phyloP scores from a whole-genome alignment of 1,140 invertebrate genomes.

The Mercenaria mercenaria region DNA sequence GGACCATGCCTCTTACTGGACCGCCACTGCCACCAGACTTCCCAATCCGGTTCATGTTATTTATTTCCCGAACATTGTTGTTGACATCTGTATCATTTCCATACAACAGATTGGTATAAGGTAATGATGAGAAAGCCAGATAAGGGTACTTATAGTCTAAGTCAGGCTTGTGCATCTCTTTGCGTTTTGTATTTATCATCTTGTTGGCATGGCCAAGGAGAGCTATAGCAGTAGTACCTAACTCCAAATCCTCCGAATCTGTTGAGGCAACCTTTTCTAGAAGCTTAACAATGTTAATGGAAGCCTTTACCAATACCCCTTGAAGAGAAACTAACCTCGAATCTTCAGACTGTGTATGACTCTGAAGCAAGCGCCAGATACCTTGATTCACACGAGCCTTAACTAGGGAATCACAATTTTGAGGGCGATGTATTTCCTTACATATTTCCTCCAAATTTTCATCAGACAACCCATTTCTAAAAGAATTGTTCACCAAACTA shows the following conservation, averaged over 20 bases:
- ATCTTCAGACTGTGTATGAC: slow-evolving; percentile 23
- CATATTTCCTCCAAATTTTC: slow-evolving; percentile 6
- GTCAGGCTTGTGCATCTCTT: too few species aligned
- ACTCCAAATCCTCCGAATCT: slow-evolving; percentile 1
- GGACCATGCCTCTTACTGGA: too few species aligned
- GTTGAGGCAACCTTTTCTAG: too few species aligned
- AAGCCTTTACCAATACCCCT: slow-evolving; percentile 18
- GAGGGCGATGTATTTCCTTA: slow-evolving; percentile 27
- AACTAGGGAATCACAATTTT: slow-evolving; percentile 32
- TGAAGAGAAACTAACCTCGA: background rate
- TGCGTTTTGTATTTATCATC: too few species aligned
- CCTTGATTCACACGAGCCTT: slow-evolving; percentile 28
- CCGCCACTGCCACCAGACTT: too few species aligned
- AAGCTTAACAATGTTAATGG: slow-evolving; percentile 41
- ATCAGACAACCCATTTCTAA: slow-evolving; percentile 25
- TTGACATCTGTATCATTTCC: slow-evolving; percentile 36
- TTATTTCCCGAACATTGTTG: too few species aligned
- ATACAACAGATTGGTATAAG: slow-evolving; percentile 1
- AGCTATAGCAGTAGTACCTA: too few species aligned
- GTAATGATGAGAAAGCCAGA: too few species aligned
- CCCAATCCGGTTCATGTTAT: too few species aligned
- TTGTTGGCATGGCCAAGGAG: too few species aligned
- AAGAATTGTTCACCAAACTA: slow-evolving; percentile 27
- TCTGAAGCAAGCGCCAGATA: slow-evolving; percentile 42
- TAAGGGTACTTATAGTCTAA: background rate